Conservation (phyloP, 2,888 invertebrate species). For the Pristionchus maxplancki region DNA sequence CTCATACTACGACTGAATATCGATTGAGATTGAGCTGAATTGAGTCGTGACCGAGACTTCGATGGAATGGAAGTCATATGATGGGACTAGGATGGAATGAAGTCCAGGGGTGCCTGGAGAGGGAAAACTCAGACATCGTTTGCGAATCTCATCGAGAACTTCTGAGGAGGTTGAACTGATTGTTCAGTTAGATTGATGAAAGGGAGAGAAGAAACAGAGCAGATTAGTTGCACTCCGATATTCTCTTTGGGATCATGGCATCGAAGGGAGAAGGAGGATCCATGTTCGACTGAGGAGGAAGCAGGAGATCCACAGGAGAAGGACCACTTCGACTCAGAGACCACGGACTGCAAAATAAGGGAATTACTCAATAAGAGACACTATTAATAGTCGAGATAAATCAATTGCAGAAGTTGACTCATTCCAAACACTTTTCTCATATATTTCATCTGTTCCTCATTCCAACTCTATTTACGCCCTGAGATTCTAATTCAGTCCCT, state of each 20-base stretch:
- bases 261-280: slow-evolving; percentile 91
- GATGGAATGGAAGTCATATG: slow-evolving; percentile 25
- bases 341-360: slow-evolving; percentile 55
- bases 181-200: slow-evolving; percentile 96
- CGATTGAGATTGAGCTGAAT: slow-evolving; percentile 44
- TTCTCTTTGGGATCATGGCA: slow-evolving; percentile 80
- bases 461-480: not conserved
- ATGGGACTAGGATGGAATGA: slow-evolving; percentile 1
- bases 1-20: not conserved
- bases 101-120: not conserved
- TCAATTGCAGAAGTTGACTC: not conserved
- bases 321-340: slow-evolving; percentile 90
- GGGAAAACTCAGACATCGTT: slow-evolving; percentile 55
- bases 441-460: not conserved
- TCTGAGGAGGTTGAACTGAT: slow-evolving; percentile 61
- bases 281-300: slow-evolving; percentile 89
- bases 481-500: not conserved
- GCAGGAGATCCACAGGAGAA: slow-evolving; percentile 93
- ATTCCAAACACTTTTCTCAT: not conserved
- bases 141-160: slow-evolving; percentile 65
- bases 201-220: slow-evolving; percentile 89
- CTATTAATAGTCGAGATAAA: not conserved
- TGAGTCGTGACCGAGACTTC: slow-evolving; percentile 45
- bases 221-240: slow-evolving; percentile 92
- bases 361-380: no score